Base-by-base conservation (phyloP, 1,140 invertebrate genomes). In the Atta texana region DNA sequence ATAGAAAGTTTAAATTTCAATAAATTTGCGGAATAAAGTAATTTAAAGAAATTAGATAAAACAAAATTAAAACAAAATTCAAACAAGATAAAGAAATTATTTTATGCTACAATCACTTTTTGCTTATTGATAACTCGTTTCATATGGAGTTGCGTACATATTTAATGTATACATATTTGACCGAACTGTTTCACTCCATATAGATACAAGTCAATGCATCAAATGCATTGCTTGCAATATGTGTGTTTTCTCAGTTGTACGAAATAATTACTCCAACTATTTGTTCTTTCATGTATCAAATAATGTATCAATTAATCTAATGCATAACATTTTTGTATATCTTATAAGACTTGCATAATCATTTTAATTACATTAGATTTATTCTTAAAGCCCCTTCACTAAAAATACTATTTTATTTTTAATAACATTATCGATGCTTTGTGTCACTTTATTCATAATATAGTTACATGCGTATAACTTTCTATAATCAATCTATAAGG, bases 221-320 rank as follows among this genome's bases (percentile, higher is more conserved):
- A 18, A 49, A 49, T 59, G 14, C 18, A 61, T 8, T 57, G 16
- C 78, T 63, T 74, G 69, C n/a, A 39, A 0, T 34, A 6, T 34
- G 31, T 39, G 6, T 39, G 18, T 74, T 61, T 14, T 34, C 24
- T 74, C 69, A 51, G 34, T 34, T 53, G 34, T 44, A 24, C 3
- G 18, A 18, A 59, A 82, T 24, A 66, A 49, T 82, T 74, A 16
- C 68, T 74, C 28, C 2, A 31, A 1, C 49, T 24, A 74, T 59
- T 84, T 8, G 4, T 68, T 31, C 77, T 53, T 39, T 18, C 16
- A 8, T 21, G 12, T 34, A 61, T 61, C 34, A 49, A 74, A 49
- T 21, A 71, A 14, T 31, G 24, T 24, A 24, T 24, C 24, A 24
- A 44, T 57, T 39, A n/a, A 55, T 55, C 18, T 55, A 18, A 53